A percentile compares a stretch with the other conserved stretches of the same genome.
Evolutionary conservation across 1,140 invertebrate species (phyloP).

Genomic region (Zeugodacus cucurbitae): DNA sequence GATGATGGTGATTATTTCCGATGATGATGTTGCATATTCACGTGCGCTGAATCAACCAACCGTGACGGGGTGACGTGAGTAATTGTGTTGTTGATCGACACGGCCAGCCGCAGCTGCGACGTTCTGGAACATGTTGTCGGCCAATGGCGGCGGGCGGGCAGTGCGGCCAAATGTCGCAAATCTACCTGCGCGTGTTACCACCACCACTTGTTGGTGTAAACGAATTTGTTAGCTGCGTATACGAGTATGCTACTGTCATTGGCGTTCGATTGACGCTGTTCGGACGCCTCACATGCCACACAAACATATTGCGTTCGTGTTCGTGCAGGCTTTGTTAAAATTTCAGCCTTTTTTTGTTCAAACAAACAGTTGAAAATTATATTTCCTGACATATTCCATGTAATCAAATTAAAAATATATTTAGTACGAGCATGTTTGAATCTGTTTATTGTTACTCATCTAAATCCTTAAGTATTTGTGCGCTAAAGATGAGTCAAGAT

Average conservation of each 20-base stretch:
- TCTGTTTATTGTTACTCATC: no score
- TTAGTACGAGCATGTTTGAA: no score
- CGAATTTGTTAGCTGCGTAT: conserved; percentile 7
- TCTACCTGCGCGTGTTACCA: background rate
- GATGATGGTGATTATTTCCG: conserved; percentile 24
- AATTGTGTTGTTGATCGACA: conserved; percentile 39
- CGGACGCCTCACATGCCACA: background rate
- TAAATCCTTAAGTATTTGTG: no score
- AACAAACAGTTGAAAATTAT: no score
- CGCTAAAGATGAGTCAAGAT: no score
- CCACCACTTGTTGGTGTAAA: background rate
- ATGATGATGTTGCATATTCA: conserved; percentile 41
- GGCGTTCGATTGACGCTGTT: background rate
- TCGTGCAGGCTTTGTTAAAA: background rate
- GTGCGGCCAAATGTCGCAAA: background rate
- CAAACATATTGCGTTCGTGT: no score
- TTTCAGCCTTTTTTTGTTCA: no score
- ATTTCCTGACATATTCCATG: no score
- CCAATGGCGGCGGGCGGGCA: background rate
- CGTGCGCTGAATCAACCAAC: conserved; percentile 34
- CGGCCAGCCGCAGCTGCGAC: background rate
- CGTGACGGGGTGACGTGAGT: conserved; percentile 36
- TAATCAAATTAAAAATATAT: no score
- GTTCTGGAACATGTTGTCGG: background rate
- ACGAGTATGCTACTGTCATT: background rate